Base-by-base conservation (phyloP, 30 jellyfish, hydroid and myxozoan genomes). In the Aurelia coerulea region DNA sequence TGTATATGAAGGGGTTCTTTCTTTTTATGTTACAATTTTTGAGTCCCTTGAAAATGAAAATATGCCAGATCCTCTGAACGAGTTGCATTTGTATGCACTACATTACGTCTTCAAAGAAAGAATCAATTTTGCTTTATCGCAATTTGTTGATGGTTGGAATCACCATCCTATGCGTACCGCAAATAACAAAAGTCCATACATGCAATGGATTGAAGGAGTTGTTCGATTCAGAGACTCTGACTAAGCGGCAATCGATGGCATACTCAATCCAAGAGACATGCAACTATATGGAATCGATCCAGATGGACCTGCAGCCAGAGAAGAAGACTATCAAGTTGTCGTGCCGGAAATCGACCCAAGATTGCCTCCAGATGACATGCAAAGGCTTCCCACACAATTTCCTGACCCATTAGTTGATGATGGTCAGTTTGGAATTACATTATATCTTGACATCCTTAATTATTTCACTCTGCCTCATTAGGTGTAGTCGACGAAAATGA, bases 151-250 rank as follows among this genome's bases (percentile, higher is more conserved):
- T 15, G 66, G 66, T 5, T 71, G 82, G 82, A 71, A 71, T 41
- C 82, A 71, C 6, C 82, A 71, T 71, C 63, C 66, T 13, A 39
- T 71, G 63, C 37, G 82, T 17, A 71, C 82, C 2, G 82, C 63
- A 31, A 39, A 39, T 31, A 71, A 71, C 82, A 71, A 9, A n/a
- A 35, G 66, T 16, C 82, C 82, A 39, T 71, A 35, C 39, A 39
- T 35, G 82, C 82, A 35, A 39, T 71, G 82, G 82, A 71, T 49
- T 37, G 82, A 39, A 39, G 82, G 82, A 1, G 67, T 72, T 1
- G 64, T 72, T 17, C 64, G 82, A 16, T 18, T 35, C n/a, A 35
- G 67, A 39, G 66, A 49, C 39, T 39, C 82, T 31, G 66, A 17
- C 35, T 49, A 72, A 5, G 18, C 37, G n/a, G 66, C 23, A 16